Evolutionary conservation across 2,113 vertebrate genomes (phyloP), one percentile per base, ranked within the genome.

Genomic region (Ahaetulla prasina): DNA sequence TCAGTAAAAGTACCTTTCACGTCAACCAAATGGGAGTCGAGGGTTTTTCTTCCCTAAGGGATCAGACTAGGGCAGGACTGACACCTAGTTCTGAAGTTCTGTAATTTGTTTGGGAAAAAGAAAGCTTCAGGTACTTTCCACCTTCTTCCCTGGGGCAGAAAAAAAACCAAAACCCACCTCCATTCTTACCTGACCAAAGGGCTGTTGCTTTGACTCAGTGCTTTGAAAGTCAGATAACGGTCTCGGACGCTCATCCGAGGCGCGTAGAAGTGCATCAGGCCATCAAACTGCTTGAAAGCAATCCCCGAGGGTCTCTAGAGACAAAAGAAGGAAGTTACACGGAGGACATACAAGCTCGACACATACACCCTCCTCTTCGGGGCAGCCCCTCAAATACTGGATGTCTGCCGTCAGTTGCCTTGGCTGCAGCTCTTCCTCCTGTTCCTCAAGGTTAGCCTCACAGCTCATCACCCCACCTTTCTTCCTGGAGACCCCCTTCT

Each of bases 201-300:
- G 16, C 98, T 96, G 92, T 96, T 97, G 94, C 98, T 98, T 92
- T 98, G 98, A 93, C 98, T 99, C 90, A 99, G 98, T 92, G 98
- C 98, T 97, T 99, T 99, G 95, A 98, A 99, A 1, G 98, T 99
- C 53, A 99, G 98, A 94, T 99, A 99, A 35, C 98, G 98, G 94
- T 99, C 99, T 85, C 98, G 97, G 0, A 98, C 97, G 14, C 97
- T 97, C 98, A 99, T 98, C 53, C 98, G 98, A 50, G 99, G 99
- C 94, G 98, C 98, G 95, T 99, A 99, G 96, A 99, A 99, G 39
- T 98, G 98, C 98, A 99, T 97, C 93, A 99, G 97, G 94, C 99
- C 99, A 94, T 99, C 99, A 2, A 99, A 99, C 96, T 99, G 98
- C 96, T 98, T 98, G 95, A 99, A 98, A 90, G 98, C 98, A 96